A percentile compares a stretch with the other conserved stretches of the same genome.
Evolutionary conservation across 2,888 invertebrate genomes (phyloP).

Genomic region (Lathronympha strigana): DNA sequence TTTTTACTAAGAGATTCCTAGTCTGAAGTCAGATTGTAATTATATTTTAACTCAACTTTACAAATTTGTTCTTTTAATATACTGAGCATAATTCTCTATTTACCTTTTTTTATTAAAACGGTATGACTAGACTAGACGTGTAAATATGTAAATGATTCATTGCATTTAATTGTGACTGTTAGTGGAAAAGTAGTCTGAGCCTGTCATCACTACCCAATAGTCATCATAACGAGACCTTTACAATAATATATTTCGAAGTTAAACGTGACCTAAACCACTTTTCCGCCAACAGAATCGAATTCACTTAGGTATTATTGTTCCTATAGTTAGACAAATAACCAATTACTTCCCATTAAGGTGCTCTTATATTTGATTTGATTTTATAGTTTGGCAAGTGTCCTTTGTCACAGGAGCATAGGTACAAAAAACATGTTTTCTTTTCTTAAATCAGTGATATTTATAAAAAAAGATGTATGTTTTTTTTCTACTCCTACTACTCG

Average conservation of each 20-base stretch:
- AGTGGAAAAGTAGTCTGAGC: background rate
- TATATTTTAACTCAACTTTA: slow-evolving; percentile 15
- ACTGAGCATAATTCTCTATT: slow-evolving; percentile 37
- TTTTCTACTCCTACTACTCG: too few species aligned
- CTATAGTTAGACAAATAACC: slow-evolving; percentile 37
- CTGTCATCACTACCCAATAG: background rate
- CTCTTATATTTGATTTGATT: too few species aligned
- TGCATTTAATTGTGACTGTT: slow-evolving; percentile 46
- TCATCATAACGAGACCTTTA: background rate
- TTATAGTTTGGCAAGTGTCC: too few species aligned
- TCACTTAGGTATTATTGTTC: slow-evolving; percentile 45
- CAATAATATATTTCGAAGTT: too few species aligned
- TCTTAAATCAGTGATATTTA: too few species aligned
- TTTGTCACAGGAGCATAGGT: too few species aligned
- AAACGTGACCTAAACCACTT: background rate
- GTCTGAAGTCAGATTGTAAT: slow-evolving; percentile 24
- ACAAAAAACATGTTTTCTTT: too few species aligned
- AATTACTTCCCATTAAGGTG: background rate
- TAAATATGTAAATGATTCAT: slow-evolving; percentile 43
- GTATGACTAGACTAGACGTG: slow-evolving; percentile 24
- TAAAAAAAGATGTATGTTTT: too few species aligned
- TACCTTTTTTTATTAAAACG: slow-evolving; percentile 22
- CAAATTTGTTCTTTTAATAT: slow-evolving; percentile 6
- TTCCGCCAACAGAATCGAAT: slow-evolving; percentile 23
- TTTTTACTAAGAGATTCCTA: slow-evolving; percentile 23